Evolutionary conservation across 2,888 invertebrate species (phyloP).

Genomic region (Cataglyphis livida): DNA sequence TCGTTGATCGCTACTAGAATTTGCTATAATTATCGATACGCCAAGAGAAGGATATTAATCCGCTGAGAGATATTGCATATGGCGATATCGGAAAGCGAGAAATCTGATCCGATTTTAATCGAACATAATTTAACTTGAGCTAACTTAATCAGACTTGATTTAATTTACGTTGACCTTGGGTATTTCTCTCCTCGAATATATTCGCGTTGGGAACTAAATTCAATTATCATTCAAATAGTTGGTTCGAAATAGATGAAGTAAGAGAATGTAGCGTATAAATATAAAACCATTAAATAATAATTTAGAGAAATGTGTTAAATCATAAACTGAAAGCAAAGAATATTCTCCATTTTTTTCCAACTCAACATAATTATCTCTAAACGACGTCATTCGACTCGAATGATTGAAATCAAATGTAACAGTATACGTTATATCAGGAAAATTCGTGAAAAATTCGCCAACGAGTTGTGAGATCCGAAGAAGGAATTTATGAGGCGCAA

Average conservation of each 20-base stretch:
- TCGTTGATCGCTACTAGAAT: not conserved
- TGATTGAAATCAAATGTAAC: not conserved
- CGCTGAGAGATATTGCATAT: not conserved
- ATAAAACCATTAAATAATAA: not conserved
- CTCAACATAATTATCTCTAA: not conserved
- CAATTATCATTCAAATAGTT: conserved; percentile 16
- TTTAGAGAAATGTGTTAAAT: not conserved
- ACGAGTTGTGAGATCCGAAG: not conserved
- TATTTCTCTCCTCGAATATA: not conserved
- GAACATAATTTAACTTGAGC: conserved; percentile 27
- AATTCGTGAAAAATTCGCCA: not conserved
- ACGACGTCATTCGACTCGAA: not conserved
- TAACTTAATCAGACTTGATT: conserved; percentile 28
- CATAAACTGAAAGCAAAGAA: not conserved
- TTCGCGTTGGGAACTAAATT: not conserved
- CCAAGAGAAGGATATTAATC: not conserved
- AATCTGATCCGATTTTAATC: conserved; percentile 23
- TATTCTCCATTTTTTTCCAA: not conserved
- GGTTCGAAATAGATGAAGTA: not conserved
- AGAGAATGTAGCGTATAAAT: not conserved
- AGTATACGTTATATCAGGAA: not conserved
- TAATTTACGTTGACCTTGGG: conserved; percentile 19
- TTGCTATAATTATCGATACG: not conserved
- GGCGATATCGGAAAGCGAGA: not conserved
- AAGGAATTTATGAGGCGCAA: not conserved